A percentile compares a stretch with the other conserved stretches of the same genome.
These are phyloP conservation scores for Synodontis membranacea DNA, from an alignment of 2,113 vertebrate species.

Conservation along the genomic window DNA sequence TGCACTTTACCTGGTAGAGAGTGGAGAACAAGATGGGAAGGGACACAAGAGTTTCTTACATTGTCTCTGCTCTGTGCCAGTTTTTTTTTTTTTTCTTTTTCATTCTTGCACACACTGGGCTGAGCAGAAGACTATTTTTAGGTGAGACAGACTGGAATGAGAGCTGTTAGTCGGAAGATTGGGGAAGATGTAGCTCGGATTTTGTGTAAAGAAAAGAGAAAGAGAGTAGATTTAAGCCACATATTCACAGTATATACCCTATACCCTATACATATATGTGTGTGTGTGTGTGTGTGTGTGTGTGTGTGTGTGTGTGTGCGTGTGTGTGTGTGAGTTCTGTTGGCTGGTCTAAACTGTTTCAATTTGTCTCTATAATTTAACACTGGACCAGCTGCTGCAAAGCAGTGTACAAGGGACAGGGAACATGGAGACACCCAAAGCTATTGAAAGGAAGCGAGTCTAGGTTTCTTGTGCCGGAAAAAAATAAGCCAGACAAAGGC, in stretches of 20 bases:
- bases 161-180: conserved; percentile 32
- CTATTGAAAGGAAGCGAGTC: conserved; percentile 38
- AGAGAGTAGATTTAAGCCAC: neutral
- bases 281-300: neutral
- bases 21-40: neutral
- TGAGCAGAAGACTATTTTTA: conserved; percentile 41
- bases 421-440: conserved; percentile 22
- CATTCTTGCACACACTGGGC: conserved; percentile 9
- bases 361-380: conserved; percentile 65
- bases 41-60: neutral
- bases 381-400: conserved; percentile 51
- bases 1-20: conserved; percentile 10
- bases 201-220: neutral
- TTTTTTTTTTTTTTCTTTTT: neutral
- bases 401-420: conserved; percentile 58
- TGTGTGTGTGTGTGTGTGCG: no score
- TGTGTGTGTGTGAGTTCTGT: neutral
- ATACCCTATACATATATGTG: no score
- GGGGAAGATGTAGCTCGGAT: neutral
- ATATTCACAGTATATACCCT: neutral
- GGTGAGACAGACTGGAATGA: conserved; percentile 21
- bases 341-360: conserved; percentile 16
- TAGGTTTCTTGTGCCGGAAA: conserved; percentile 58
- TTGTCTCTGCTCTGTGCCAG: conserved; percentile 3
- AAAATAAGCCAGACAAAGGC: conserved; percentile 61